phyloP scores from a whole-genome alignment of 2,797 vertebrate species.

The Enteromius anoplus region DNA sequence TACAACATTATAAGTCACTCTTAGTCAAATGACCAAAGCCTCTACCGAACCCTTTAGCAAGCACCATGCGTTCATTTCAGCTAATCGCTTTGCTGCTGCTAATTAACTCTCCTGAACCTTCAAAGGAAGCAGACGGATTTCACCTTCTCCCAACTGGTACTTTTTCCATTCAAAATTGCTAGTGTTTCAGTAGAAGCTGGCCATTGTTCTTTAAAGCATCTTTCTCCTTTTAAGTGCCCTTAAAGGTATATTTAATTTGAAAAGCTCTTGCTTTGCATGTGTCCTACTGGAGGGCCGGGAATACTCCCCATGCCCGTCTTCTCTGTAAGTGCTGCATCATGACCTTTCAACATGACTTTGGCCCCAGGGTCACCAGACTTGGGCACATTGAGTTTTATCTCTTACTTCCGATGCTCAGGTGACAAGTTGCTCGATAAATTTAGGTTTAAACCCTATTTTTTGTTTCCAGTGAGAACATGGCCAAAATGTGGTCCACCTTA shows the following conservation, averaged over 20 bases:
- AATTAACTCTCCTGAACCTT: constrained; percentile 52
- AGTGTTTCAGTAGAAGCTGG: constrained; percentile 40
- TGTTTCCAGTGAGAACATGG: constrained; percentile 39
- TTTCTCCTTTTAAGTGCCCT: constrained; percentile 41
- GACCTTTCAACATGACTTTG: constrained; percentile 8
- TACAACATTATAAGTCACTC: constrained; percentile 81
- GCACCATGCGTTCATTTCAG: constrained; percentile 55
- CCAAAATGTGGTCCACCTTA: constrained; percentile 63
- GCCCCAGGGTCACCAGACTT: constrained; percentile 20
- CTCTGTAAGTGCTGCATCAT: constrained; percentile 33
- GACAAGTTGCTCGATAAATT: constrained; percentile 20
- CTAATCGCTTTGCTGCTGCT: neutral
- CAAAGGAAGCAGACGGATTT: constrained; percentile 48
- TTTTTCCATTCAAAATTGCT: constrained; percentile 37
- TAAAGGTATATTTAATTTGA: constrained; percentile 37
- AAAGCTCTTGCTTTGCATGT: constrained; percentile 30
- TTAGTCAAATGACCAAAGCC: constrained; percentile 45
- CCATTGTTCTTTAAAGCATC: constrained; percentile 51
- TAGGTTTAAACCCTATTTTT: constrained; percentile 44
- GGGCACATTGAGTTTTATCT: neutral
- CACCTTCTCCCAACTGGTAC: constrained; percentile 12
- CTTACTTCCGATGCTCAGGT: constrained; percentile 22
- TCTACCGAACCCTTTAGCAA: constrained; percentile 63
- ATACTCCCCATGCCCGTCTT: constrained; percentile 7
- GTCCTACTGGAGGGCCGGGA: constrained; percentile 27